These are phyloP conservation scores for Drosophila fuyamai DNA, from an alignment of 1,140 invertebrate species.

Conservation along the genomic window DNA sequence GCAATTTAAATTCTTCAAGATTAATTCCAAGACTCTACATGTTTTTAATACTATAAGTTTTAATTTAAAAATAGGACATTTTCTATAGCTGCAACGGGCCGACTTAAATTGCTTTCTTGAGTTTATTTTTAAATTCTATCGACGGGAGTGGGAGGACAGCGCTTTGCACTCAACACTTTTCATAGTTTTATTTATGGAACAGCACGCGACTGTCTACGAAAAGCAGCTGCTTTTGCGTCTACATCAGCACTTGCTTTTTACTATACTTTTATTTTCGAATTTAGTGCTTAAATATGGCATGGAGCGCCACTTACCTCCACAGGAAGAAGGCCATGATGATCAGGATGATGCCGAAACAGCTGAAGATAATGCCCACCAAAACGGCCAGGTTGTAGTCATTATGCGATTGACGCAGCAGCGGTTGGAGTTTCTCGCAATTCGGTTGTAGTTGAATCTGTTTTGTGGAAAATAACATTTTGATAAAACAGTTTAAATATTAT, in stretches of 20 bases:
- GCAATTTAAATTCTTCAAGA: conserved; percentile 5
- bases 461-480: neutral
- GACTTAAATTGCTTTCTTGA: conserved; percentile 46
- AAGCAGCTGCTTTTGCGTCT: conserved; percentile 34
- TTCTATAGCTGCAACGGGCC: conserved; percentile 15
- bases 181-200: conserved; percentile 52
- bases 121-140: conserved; percentile 54
- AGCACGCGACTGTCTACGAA: conserved; percentile 40
- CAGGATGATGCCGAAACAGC: conserved; percentile 89
- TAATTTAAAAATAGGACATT: conserved; percentile 41
- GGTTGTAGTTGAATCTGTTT: conserved; percentile 86
- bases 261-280: neutral
- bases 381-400: conserved; percentile 90
- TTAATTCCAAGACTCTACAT: conserved; percentile 4
- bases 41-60: conserved; percentile 12
- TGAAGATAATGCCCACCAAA: conserved; percentile 90
- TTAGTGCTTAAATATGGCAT: neutral
- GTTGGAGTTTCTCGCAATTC: conserved; percentile 89
- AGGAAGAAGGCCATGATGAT: conserved; percentile 90
- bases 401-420: conserved; percentile 86
- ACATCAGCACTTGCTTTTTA: conserved; percentile 38
- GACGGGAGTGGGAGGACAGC: conserved; percentile 16
- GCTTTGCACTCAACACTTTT: conserved; percentile 34
- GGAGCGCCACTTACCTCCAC: conserved; percentile 89
- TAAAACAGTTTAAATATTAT: neutral